A percentile compares a stretch with the other conserved stretches of the same genome.
Conservation (phyloP, 2,888 invertebrate genomes). For the Salpingus planirostris region DNA sequence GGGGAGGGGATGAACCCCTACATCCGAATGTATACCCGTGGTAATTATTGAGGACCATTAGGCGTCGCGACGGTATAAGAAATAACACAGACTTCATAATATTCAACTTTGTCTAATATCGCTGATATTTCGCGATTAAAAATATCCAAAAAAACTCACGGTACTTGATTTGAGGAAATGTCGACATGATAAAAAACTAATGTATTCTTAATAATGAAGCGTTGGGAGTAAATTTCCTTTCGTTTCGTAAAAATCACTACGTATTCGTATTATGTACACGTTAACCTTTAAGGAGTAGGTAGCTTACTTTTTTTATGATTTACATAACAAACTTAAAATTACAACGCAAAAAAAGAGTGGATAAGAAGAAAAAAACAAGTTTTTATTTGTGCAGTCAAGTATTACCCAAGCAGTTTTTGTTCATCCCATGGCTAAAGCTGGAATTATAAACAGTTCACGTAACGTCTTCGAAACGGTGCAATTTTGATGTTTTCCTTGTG, state of each 20-base stretch:
- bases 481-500: no score
- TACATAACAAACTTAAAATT: conserved; percentile 12
- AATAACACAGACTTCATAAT: no score
- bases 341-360: conserved; percentile 6
- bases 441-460: no score
- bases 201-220: conserved; percentile 8
- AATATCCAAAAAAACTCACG: conserved; percentile 4
- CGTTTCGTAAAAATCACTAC: conserved; percentile 5
- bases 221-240: conserved; percentile 10
- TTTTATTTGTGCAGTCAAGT: conserved; percentile 3
- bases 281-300: conserved; percentile 12
- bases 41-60: no score
- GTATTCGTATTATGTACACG: conserved; percentile 7
- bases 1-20: no score
- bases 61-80: no score
- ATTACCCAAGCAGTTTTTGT: not conserved
- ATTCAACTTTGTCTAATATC: not conserved
- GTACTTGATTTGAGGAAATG: conserved; percentile 8
- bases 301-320: conserved; percentile 11
- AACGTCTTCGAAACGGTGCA: no score
- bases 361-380: conserved; percentile 8
- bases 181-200: no score
- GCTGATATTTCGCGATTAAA: not conserved
- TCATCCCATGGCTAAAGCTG: no score
- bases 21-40: no score